These are phyloP conservation scores for Ammospiza nelsoni DNA, from an alignment of 2,113 vertebrate genomes.

Conservation along the genomic window DNA sequence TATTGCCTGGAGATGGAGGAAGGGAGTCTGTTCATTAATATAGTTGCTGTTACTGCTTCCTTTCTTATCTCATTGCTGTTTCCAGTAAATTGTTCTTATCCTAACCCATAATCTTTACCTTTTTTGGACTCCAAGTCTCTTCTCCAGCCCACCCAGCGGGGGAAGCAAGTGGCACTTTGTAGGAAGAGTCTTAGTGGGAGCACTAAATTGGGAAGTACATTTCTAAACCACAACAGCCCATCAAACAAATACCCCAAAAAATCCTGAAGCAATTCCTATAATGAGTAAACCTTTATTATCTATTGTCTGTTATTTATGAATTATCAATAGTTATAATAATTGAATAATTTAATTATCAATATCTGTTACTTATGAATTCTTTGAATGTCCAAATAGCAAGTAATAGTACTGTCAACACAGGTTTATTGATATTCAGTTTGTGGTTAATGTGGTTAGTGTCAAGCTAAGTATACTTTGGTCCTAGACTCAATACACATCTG, in stretches of 20 bases:
- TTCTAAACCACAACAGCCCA: background rate
- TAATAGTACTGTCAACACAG: background rate
- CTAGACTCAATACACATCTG: background rate
- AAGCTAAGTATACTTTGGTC: background rate
- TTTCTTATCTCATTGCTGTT: background rate
- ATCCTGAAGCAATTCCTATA: background rate
- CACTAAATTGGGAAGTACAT: background rate
- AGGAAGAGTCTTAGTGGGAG: background rate
- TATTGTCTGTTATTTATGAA: background rate
- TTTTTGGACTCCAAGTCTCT: background rate
- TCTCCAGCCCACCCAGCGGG: background rate
- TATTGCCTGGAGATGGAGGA: fast-evolving
- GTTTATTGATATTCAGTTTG: background rate
- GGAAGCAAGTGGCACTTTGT: background rate
- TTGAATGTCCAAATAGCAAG: background rate
- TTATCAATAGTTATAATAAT: background rate
- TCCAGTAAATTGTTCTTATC: background rate
- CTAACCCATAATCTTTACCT: background rate
- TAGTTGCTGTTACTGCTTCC: background rate
- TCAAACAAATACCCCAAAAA: background rate
- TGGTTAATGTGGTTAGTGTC: background rate
- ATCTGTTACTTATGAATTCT: background rate
- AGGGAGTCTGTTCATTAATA: background rate
- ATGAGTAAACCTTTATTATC: background rate
- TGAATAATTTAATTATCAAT: background rate